Conservation (phyloP, 2,888 invertebrate genomes). For the Leptopilina myrica region DNA sequence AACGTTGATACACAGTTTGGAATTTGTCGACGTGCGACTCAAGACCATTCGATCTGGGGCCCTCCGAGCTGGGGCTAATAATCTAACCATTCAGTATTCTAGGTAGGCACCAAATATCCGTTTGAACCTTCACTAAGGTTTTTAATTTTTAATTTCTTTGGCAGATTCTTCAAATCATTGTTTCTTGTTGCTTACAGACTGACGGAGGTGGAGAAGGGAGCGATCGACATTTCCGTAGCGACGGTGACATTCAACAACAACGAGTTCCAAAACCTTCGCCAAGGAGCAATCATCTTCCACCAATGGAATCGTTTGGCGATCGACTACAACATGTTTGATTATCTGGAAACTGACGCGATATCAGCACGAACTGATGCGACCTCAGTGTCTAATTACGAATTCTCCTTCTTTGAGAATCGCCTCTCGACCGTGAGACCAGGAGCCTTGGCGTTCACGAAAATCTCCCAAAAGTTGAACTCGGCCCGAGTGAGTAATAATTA, state of each 20-base stretch:
- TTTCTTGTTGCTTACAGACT: conserved; percentile 78
- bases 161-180: too few relatives aligned
- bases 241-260: conserved; percentile 81
- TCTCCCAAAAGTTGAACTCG: conserved; percentile 76
- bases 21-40: conserved; percentile 80
- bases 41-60: conserved; percentile 80
- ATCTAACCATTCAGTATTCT: conserved; percentile 82
- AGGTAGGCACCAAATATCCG: conserved; percentile 78
- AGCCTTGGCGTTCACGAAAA: conserved; percentile 80
- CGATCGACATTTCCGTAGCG: conserved; percentile 82
- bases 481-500: conserved; percentile 80
- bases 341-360: conserved; percentile 79
- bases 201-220: conserved; percentile 80
- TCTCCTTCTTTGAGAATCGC: conserved; percentile 80
- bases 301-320: conserved; percentile 83
- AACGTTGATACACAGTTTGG: conserved; percentile 81
- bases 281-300: conserved; percentile 81
- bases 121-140: too few relatives aligned
- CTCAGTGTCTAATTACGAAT: conserved; percentile 73
- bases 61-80: conserved; percentile 81
- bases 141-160: too few relatives aligned
- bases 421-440: conserved; percentile 78
- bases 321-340: conserved; percentile 82
- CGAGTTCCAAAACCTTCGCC: conserved; percentile 80
- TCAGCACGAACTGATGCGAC: conserved; percentile 75